Conservation (phyloP, 2,888 invertebrate species). For the Unio delphinus region DNA sequence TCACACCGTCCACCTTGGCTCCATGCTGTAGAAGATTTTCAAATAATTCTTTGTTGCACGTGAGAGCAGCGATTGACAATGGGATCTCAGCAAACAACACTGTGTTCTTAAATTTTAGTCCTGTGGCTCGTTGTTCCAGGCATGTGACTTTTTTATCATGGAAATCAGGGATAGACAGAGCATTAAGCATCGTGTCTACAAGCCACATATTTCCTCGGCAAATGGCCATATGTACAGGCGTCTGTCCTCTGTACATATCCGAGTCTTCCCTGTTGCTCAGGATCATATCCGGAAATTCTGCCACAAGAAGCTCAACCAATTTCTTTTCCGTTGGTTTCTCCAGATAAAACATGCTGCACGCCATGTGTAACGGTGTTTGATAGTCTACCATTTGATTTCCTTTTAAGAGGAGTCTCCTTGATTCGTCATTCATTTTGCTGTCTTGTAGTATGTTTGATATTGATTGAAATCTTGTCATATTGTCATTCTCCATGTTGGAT, state of each 20-base stretch:
- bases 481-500: no score
- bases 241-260: slow-evolving; percentile 36
- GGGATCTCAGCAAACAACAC: slow-evolving; percentile 49
- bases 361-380: slow-evolving; percentile 24
- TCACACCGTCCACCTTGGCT: slow-evolving; percentile 31
- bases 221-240: slow-evolving; percentile 41
- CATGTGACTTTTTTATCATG: slow-evolving; percentile 18
- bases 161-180: slow-evolving; percentile 7
- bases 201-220: slow-evolving; percentile 35
- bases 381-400: no score
- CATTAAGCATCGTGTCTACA: slow-evolving; percentile 16
- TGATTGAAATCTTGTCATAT: no score
- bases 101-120: slow-evolving; percentile 35
- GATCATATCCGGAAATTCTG: no score
- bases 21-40: slow-evolving; percentile 32
- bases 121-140: slow-evolving; percentile 24
- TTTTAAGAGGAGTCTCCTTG: no score
- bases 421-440: no score
- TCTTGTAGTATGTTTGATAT: no score
- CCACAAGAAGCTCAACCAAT: slow-evolving; percentile 10
- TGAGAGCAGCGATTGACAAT: slow-evolving; percentile 41
- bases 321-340: slow-evolving; percentile 7
- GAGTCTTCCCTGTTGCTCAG: slow-evolving; percentile 4
- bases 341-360: slow-evolving; percentile 14
- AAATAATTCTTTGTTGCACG: slow-evolving; percentile 32